Base-by-base conservation (phyloP, 2,797 vertebrate genomes). In the Alauda arvensis region DNA sequence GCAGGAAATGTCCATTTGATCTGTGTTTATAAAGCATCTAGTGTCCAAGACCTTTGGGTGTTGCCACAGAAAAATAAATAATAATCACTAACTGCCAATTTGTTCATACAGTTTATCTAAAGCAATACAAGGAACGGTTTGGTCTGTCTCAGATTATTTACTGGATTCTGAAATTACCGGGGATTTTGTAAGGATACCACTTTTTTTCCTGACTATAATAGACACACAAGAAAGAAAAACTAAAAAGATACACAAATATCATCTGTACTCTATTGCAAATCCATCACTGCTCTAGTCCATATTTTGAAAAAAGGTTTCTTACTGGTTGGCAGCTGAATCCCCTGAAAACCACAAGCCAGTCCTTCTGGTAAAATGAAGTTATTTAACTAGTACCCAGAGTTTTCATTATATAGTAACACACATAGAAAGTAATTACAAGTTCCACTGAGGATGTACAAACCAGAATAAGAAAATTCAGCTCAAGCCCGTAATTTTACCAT, bases 11-110 rank as follows among this genome's bases (percentile, higher is more conserved):
- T 83, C 43, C 26, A 61, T 81, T 91, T 92, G 84, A 77, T 91
- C 70, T 69, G 31, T 87, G 42, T 85, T 89, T 87, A 78, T 78
- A 77, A 78, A 93, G 71, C 1, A 3, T 5, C 59, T 49, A 55
- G 24, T 69, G n/a, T 40, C n/a, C 0, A 1, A 90, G 57, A 80
- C 56, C 53, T 87, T 31, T 14, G 3, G 25, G 25, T 81, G 60
- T 43, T 59, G 74, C 46, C 49, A 81, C 10, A 48, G 67, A 78
- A 90, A 87, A 84, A 90, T 78, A 92, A 88, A 85, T 77, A 91
- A 65, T 80, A 85, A 89, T 60, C 40, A 62, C 62, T 82, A 91
- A 70, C 55, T 80, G 62, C 51, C 62, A 82, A 80, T 89, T 95
- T 88, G 25, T 62, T 88, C 72, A 53, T 52, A 60, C 1, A 4